Conservation (phyloP, 2,113 vertebrate species). For the Phasianus colchicus region DNA sequence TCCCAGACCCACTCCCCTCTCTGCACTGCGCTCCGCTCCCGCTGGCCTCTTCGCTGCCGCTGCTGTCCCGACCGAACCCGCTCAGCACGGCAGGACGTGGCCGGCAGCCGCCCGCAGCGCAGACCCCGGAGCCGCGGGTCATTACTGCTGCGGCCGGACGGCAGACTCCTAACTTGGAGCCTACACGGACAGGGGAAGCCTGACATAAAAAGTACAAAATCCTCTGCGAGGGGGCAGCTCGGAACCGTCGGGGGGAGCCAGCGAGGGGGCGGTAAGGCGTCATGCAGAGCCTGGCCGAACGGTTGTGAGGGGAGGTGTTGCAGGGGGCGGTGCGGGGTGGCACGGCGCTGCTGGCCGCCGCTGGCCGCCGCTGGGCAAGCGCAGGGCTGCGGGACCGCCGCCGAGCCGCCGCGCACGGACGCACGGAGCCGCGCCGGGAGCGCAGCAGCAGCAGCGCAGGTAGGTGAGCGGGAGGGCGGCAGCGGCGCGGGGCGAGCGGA, state of each 20-base stretch:
- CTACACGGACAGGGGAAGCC: too few relatives aligned
- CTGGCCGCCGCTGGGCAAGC: not conserved
- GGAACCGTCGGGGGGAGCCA: fast-evolving
- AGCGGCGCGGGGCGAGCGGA: too few relatives aligned
- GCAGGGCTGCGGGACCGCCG: not conserved
- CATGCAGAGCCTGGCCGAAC: not conserved
- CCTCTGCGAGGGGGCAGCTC: fast-evolving
- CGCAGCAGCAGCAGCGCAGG: not conserved
- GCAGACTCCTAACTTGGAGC: too few relatives aligned
- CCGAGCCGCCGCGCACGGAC: too few relatives aligned
- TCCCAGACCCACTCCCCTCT: too few relatives aligned
- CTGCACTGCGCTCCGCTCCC: not conserved
- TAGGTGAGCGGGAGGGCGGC: not conserved
- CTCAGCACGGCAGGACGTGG: too few relatives aligned
- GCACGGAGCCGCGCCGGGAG: not conserved
- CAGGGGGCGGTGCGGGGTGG: not conserved
- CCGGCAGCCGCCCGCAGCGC: not conserved
- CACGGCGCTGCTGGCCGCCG: too few relatives aligned
- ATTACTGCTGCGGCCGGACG: too few relatives aligned
- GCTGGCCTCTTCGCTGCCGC: not conserved
- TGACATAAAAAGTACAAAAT: too few relatives aligned
- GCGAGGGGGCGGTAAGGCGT: too few relatives aligned
- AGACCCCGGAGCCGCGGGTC: too few relatives aligned
- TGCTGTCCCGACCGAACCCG: too few relatives aligned
- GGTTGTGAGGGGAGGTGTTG: not conserved